Evolutionary conservation across 2,888 invertebrate species (phyloP).

Genomic region (Monopis laevigella): DNA sequence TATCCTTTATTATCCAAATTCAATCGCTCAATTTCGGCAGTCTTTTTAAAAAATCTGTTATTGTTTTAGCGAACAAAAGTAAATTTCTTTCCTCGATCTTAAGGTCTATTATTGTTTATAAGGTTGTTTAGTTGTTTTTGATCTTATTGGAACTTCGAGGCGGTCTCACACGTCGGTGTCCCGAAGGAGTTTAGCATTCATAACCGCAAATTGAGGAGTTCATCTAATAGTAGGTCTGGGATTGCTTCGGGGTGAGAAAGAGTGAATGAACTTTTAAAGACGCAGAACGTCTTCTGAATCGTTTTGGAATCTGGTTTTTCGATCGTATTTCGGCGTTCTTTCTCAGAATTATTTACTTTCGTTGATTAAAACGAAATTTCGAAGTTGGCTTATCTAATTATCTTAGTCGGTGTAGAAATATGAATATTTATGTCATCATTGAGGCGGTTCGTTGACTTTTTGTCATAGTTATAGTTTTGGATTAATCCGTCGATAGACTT

Average conservation of each 20-base stretch:
- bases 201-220: slow-evolving; percentile 19
- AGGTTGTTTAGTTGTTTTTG: background rate
- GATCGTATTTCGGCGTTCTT: slow-evolving; percentile 5
- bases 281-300: background rate
- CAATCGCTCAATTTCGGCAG: slow-evolving; percentile 9
- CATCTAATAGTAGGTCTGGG: slow-evolving; percentile 19
- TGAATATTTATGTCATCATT: slow-evolving; percentile 4
- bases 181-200: slow-evolving; percentile 17
- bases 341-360: slow-evolving; percentile 8
- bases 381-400: slow-evolving; percentile 8
- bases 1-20: slow-evolving; percentile 12
- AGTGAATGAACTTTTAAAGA: slow-evolving; percentile 20
- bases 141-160: slow-evolving; percentile 13
- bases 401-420: background rate
- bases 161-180: slow-evolving; percentile 23
- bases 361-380: slow-evolving; percentile 2
- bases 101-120: background rate
- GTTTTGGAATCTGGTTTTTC: slow-evolving; percentile 6
- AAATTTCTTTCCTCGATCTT: background rate
- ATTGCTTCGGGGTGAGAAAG: slow-evolving; percentile 16
- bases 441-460: slow-evolving; percentile 5
- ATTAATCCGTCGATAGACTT: background rate
- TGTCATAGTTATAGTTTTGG: background rate
- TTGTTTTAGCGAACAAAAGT: background rate
- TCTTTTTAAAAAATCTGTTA: background rate